Evolutionary conservation across 2,113 vertebrate genomes (phyloP).

Genomic region (Carassius auratus): DNA sequence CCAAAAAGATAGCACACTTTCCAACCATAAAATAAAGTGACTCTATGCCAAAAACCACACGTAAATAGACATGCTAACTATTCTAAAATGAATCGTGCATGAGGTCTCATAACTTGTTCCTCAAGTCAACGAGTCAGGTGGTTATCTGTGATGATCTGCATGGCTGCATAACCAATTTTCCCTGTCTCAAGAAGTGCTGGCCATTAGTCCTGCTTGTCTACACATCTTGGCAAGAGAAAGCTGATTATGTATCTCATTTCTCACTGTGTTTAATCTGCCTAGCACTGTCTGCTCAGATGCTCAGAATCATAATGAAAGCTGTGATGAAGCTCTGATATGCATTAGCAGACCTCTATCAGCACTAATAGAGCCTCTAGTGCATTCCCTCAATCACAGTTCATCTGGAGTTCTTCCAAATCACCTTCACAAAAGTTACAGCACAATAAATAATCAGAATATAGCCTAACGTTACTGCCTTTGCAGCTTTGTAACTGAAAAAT

Average conservation of each 20-base stretch:
- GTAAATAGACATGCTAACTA: background rate
- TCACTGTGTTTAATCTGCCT: conserved; percentile 21
- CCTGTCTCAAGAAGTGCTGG: background rate
- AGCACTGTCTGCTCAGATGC: conserved; percentile 1
- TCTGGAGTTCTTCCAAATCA: background rate
- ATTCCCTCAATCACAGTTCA: background rate
- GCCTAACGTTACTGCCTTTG: background rate
- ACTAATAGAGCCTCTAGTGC: conserved; percentile 9
- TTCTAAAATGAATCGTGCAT: background rate
- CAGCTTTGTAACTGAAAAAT: background rate
- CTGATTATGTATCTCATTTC: conserved; percentile 10
- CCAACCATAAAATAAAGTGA: background rate
- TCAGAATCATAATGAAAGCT: conserved; percentile 18
- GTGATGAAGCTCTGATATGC: background rate
- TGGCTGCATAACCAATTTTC: background rate
- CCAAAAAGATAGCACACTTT: background rate
- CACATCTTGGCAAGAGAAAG: conserved; percentile 7
- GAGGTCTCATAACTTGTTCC: conserved; percentile 13
- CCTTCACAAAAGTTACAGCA: conserved; percentile 19
- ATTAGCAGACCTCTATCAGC: background rate
- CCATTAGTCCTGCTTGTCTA: conserved; percentile 28
- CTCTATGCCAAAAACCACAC: background rate
- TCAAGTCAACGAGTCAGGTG: background rate
- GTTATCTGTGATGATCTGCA: background rate
- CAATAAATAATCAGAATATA: background rate